phyloP scores from a whole-genome alignment of 2,888 invertebrate genomes.

The Cephus pygmeus region DNA sequence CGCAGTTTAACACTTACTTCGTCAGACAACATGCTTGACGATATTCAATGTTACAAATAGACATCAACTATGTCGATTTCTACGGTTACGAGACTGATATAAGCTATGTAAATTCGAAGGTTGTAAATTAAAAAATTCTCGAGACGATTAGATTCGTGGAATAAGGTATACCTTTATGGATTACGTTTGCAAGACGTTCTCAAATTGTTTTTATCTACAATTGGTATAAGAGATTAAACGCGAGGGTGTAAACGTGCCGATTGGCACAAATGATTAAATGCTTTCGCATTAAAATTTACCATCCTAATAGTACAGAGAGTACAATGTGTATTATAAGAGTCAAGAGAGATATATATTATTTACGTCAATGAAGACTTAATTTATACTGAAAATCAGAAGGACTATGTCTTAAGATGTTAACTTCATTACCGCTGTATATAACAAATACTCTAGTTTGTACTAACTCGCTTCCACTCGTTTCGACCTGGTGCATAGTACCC shows the following conservation, averaged over 20 bases:
- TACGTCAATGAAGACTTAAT: not conserved
- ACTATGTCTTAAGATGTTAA: not conserved
- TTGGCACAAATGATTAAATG: not conserved
- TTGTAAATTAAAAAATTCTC: not conserved
- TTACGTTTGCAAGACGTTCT: not conserved
- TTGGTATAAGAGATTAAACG: not conserved
- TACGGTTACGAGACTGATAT: not conserved
- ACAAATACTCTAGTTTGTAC: not conserved
- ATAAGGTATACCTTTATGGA: not conserved
- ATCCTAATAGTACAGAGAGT: not conserved
- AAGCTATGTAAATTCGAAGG: not conserved
- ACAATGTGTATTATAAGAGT: not conserved
- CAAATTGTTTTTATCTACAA: not conserved
- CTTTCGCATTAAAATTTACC: not conserved
- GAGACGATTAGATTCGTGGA: not conserved
- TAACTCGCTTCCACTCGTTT: not conserved
- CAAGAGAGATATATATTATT: not conserved
- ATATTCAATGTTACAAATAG: conserved; percentile 60
- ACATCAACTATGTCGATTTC: not conserved
- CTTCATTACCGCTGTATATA: not conserved
- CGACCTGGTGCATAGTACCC: not conserved
- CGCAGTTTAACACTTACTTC: conserved; percentile 76
- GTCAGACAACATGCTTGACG: conserved; percentile 62
- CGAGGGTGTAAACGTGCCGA: not conserved
- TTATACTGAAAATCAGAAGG: not conserved